These are phyloP conservation scores for Zaprionus tsacasi DNA, from an alignment of 1,140 invertebrate species.

Conservation along the genomic window DNA sequence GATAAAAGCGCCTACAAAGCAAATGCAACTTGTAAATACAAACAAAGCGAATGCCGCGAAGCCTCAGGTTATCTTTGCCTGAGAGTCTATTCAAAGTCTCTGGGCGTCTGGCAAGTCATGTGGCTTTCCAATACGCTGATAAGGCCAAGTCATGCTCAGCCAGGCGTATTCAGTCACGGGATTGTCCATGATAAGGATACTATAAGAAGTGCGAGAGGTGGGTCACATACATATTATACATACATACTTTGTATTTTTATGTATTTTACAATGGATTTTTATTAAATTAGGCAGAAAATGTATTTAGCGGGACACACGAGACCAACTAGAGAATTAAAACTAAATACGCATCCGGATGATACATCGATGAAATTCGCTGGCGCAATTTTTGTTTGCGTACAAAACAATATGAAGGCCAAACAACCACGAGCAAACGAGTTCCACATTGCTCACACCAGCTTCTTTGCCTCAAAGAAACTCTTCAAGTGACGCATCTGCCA, in stretches of 20 bases:
- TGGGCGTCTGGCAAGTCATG: constrained; percentile 27
- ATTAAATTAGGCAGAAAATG: constrained; percentile 75
- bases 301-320: constrained; percentile 45
- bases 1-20: constrained; percentile 58
- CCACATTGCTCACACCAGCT: constrained; percentile 92
- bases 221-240: neutral
- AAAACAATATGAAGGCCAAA: constrained; percentile 45
- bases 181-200: constrained; percentile 54
- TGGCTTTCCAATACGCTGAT: constrained; percentile 45
- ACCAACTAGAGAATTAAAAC: constrained; percentile 66
- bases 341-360: constrained; percentile 60
- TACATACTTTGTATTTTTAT: neutral
- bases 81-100: neutral
- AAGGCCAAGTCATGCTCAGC: constrained; percentile 58
- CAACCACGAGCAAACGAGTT: constrained; percentile 14
- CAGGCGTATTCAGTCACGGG: constrained; percentile 65
- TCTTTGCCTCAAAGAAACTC: constrained; percentile 99
- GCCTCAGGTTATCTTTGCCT: constrained; percentile 63
- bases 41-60: constrained; percentile 34
- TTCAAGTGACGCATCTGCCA: constrained; percentile 99
- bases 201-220: constrained; percentile 14
- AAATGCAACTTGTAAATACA: constrained; percentile 36
- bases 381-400: constrained; percentile 42
- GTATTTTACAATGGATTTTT: constrained; percentile 79
- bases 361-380: constrained; percentile 65